These are phyloP conservation scores for Istiophorus platypterus DNA, from an alignment of 2,113 vertebrate species.

Conservation along the genomic window DNA sequence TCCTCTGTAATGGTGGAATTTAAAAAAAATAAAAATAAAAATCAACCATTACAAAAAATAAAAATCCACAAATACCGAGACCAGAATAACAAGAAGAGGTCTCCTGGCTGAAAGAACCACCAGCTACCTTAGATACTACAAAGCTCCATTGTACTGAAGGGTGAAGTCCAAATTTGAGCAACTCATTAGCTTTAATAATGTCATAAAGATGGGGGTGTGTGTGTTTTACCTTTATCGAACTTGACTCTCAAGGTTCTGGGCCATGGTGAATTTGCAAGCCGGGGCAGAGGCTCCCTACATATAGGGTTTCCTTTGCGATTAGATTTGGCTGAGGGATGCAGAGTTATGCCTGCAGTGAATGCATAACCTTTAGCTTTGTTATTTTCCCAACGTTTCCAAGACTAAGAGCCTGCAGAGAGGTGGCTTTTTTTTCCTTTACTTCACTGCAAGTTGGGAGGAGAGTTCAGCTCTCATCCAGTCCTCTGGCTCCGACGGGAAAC, in stretches of 20 bases:
- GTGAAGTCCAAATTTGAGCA: background rate
- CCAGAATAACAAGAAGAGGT: background rate
- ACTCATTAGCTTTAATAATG: slow-evolving; percentile 6
- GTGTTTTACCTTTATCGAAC: slow-evolving; percentile 67
- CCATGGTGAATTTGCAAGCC: slow-evolving; percentile 55
- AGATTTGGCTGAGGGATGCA: slow-evolving; percentile 26
- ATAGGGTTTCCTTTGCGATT: slow-evolving; percentile 36
- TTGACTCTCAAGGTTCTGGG: slow-evolving; percentile 33
- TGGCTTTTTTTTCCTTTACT: slow-evolving; percentile 30
- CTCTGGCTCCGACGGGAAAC: slow-evolving; percentile 51
- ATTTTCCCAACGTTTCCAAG: slow-evolving; percentile 55
- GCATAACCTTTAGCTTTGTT: slow-evolving; percentile 65
- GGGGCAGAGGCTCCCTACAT: slow-evolving; percentile 12
- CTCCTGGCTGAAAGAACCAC: background rate
- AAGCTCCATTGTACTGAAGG: background rate
- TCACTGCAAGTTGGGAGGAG: slow-evolving; percentile 24
- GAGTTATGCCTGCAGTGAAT: slow-evolving; percentile 51
- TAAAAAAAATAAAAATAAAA: no score
- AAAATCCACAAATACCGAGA: background rate
- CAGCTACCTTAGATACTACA: background rate
- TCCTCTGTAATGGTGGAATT: background rate
- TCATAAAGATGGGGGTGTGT: background rate
- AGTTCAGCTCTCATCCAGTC: slow-evolving; percentile 50
- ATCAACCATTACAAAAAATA: no score
- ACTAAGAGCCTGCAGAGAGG: slow-evolving; percentile 36